Percentiles rank a stretch among this genome's conserved stretches.
phyloP scores from a whole-genome alignment of 2,888 invertebrate genomes.

The Dromius quadrimaculatus region DNA sequence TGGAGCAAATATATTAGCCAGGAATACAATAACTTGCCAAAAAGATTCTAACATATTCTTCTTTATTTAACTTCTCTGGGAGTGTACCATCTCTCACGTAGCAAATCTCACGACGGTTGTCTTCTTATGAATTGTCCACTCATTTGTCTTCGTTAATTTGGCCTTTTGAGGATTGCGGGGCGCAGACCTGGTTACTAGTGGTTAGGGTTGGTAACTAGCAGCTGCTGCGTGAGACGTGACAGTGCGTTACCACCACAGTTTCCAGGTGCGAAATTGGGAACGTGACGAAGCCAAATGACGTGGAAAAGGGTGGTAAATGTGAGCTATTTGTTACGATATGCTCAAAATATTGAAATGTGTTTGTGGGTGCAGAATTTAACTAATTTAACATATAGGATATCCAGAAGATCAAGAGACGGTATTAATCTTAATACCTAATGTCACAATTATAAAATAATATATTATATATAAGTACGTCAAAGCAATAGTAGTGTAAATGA shows the following conservation, averaged over 20 bases:
- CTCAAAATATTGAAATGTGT: not conserved
- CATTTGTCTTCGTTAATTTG: constrained; percentile 45
- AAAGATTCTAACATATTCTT: too few species aligned
- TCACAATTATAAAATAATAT: too few species aligned
- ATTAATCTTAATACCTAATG: too few species aligned
- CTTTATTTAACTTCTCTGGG: too few species aligned
- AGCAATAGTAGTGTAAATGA: too few species aligned
- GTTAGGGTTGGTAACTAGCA: not conserved
- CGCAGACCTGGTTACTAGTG: not conserved
- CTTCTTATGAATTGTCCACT: constrained; percentile 33
- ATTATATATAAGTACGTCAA: too few species aligned
- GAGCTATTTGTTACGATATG: not conserved
- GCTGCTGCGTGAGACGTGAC: constrained; percentile 16
- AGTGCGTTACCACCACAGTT: constrained; percentile 12
- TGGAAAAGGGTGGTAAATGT: not conserved
- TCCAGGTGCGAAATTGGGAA: constrained; percentile 2
- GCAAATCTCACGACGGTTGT: constrained; percentile 32
- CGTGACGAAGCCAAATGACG: not conserved
- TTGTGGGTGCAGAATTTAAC: too few species aligned
- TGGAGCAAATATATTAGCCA: too few species aligned
- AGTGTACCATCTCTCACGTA: not conserved
- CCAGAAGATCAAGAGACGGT: too few species aligned
- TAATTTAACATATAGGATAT: too few species aligned
- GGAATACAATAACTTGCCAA: too few species aligned
- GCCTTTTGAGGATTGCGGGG: not conserved